Evolutionary conservation across 2,888 invertebrate genomes (phyloP).

Genomic region (Ophion costatus): DNA sequence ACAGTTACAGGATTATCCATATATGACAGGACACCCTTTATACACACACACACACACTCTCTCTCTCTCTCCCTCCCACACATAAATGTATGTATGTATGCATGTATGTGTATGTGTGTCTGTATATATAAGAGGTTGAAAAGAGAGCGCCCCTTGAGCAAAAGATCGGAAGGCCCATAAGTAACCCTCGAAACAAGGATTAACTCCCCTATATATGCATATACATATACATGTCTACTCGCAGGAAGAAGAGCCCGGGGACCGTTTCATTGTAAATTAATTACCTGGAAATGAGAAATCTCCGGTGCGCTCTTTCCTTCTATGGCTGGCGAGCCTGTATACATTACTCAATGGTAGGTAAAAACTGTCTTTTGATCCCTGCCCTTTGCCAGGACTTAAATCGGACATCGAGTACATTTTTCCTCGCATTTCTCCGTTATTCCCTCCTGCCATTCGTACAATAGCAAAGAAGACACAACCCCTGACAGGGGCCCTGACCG

Average conservation of each 20-base stretch:
- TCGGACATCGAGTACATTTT: conserved; percentile 32
- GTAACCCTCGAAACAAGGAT: conserved; percentile 79
- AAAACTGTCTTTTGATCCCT: conserved; percentile 80
- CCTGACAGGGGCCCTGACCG: not conserved
- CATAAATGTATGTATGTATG: too few relatives aligned
- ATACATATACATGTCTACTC: conserved; percentile 43
- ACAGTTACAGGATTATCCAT: too few relatives aligned
- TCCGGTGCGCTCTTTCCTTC: conserved; percentile 79
- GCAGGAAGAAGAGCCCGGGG: conserved; percentile 56
- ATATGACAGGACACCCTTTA: too few relatives aligned
- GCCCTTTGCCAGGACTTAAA: conserved; percentile 2
- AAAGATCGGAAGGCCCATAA: conserved; percentile 74
- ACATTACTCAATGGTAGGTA: conserved; percentile 77
- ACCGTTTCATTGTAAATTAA: conserved; percentile 83
- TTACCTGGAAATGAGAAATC: conserved; percentile 84
- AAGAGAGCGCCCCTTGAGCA: conserved; percentile 56
- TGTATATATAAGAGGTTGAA: conserved; percentile 4
- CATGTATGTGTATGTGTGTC: not conserved
- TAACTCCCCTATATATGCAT: conserved; percentile 64
- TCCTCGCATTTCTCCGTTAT: not conserved
- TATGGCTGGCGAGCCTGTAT: conserved; percentile 34
- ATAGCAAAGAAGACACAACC: conserved; percentile 7
- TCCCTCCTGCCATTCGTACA: not conserved
- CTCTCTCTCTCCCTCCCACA: too few relatives aligned
- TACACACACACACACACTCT: too few relatives aligned